phyloP scores from a whole-genome alignment of 2,113 vertebrate species.

The Gopherus evgoodei region DNA sequence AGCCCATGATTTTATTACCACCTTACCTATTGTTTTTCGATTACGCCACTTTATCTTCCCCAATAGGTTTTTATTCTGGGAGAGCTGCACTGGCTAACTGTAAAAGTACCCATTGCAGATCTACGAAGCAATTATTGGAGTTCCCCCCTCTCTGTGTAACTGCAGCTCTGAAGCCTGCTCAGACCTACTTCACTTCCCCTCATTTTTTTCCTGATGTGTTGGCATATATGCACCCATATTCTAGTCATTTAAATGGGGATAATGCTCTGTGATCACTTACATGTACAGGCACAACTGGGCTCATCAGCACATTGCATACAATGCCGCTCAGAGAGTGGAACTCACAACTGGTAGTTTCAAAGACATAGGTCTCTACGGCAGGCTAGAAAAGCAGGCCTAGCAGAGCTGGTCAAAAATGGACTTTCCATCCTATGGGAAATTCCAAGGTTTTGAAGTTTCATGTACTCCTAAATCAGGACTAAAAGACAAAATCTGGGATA shows the following conservation, averaged over 20 bases:
- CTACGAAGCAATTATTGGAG: neutral
- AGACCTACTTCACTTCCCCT: neutral
- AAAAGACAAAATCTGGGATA: neutral
- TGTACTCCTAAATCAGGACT: neutral
- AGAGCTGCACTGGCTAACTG: neutral
- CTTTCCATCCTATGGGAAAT: conserved; percentile 43
- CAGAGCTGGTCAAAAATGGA: neutral
- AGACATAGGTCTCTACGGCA: neutral
- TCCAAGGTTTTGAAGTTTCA: neutral
- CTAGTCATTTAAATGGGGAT: neutral
- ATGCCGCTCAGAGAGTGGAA: neutral
- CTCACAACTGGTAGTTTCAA: neutral
- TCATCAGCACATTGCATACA: rapidly evolving
- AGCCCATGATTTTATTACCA: neutral
- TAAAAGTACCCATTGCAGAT: neutral
- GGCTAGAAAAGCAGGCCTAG: neutral
- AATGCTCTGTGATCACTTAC: neutral
- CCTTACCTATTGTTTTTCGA: neutral
- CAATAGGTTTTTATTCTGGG: neutral
- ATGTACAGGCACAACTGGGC: neutral
- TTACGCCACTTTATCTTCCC: neutral
- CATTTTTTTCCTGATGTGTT: neutral
- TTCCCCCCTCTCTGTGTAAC: neutral
- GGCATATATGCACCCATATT: neutral
- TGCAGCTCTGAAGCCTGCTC: neutral